Evolutionary conservation across 1,140 invertebrate species (phyloP).

Genomic region (Saccostrea echinata): DNA sequence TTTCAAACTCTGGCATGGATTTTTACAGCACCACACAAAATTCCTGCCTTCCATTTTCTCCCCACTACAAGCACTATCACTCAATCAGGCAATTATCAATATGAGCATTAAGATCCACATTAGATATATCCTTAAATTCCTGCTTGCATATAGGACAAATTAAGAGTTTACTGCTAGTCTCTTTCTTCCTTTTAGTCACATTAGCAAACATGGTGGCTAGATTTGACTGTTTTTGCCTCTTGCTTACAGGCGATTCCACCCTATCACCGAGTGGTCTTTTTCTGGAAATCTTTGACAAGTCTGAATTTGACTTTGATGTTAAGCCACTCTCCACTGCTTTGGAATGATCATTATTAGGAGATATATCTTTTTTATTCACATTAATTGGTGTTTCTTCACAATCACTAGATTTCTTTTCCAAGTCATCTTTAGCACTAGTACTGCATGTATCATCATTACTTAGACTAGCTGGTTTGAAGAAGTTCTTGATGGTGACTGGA

Average conservation of each 20-base stretch:
- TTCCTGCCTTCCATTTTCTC: background rate
- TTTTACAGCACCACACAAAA: background rate
- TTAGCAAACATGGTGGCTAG: slow-evolving; percentile 65
- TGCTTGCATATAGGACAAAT: slow-evolving; percentile 72
- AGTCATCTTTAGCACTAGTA: background rate
- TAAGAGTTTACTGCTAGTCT: slow-evolving; percentile 21
- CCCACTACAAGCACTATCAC: slow-evolving; percentile 45
- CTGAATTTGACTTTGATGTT: background rate
- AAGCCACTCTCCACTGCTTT: background rate
- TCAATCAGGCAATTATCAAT: slow-evolving; percentile 76
- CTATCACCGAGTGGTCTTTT: background rate
- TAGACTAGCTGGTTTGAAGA: slow-evolving; percentile 70
- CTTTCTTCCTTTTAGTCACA: slow-evolving; percentile 55
- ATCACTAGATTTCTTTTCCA: background rate
- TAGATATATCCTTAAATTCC: slow-evolving; percentile 65
- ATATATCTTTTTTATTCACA: background rate
- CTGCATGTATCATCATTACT: background rate
- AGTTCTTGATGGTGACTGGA: slow-evolving; percentile 74
- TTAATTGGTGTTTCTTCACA: background rate
- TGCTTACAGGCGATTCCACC: slow-evolving; percentile 37
- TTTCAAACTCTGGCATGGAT: background rate
- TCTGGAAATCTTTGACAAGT: background rate
- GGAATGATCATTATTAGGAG: background rate
- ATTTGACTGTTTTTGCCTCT: slow-evolving; percentile 64
- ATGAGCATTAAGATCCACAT: slow-evolving; percentile 73